These are phyloP conservation scores for Neogale vison DNA, from an alignment of 2,113 vertebrate species.

Conservation along the genomic window DNA sequence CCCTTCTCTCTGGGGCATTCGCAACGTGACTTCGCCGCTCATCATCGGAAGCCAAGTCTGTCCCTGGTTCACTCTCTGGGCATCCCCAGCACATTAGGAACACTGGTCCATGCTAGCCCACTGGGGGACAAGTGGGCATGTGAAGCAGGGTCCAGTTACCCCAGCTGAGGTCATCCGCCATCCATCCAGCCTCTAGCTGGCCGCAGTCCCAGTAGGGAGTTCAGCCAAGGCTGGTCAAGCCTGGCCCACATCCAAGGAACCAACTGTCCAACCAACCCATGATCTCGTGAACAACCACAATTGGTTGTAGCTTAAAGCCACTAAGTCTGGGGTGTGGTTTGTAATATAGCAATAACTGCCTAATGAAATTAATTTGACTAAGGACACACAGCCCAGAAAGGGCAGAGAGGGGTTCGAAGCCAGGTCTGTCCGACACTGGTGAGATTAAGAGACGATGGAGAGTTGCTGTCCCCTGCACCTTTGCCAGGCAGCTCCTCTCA, in stretches of 20 bases:
- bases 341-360: not conserved
- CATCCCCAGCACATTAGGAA: not conserved
- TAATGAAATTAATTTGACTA: not conserved
- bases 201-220: not conserved
- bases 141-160: no score
- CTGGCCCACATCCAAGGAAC: not conserved
- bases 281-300: not conserved
- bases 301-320: not conserved
- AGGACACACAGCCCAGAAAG: not conserved
- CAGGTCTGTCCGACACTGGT: no score
- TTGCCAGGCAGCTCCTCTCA: not conserved
- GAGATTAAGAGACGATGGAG: not conserved
- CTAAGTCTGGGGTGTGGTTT: not conserved
- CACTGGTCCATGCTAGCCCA: not conserved
- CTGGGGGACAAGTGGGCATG: not conserved
- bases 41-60: not conserved
- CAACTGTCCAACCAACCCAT: no score
- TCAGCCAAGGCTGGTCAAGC: not conserved
- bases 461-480: accelerated
- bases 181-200: not conserved
- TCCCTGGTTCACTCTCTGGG: not conserved
- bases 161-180: not conserved
- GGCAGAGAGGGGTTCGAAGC: not conserved
- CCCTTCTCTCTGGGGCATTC: no score
- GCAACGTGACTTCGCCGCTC: not conserved